Percentiles rank a stretch among this genome's conserved stretches.
Conservation (phyloP, 2,113 vertebrate species). For the Halichoerus grypus region DNA sequence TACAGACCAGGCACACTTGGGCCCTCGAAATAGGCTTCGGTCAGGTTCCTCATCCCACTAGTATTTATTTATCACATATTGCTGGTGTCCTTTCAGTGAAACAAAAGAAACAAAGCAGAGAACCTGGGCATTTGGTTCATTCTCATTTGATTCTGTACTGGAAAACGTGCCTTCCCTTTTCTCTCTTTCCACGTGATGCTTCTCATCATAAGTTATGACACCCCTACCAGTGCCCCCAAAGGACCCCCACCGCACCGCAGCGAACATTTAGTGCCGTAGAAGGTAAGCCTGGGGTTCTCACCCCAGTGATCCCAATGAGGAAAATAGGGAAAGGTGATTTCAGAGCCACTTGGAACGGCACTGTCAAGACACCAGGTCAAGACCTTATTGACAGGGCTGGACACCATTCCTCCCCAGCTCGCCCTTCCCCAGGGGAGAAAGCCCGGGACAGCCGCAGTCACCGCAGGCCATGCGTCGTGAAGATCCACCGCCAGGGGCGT, state of each 20-base stretch:
- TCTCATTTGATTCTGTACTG: background rate
- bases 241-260: background rate
- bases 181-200: background rate
- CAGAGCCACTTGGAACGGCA: background rate
- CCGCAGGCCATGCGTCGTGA: rapidly evolving
- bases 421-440: background rate
- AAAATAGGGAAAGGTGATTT: background rate
- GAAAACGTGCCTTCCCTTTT: background rate
- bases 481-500: background rate
- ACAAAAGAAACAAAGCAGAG: background rate
- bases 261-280: background rate
- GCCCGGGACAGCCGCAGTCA: background rate
- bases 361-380: background rate
- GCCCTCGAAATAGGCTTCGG: background rate
- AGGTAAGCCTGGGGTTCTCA: background rate
- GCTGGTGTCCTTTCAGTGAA: background rate
- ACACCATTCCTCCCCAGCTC: background rate
- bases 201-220: background rate
- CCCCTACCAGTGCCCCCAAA: no score
- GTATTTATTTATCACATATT: background rate
- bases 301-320: background rate
- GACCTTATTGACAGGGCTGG: background rate
- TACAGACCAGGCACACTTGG: background rate
- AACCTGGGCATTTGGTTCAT: background rate
- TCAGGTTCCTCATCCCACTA: background rate